phyloP scores from a whole-genome alignment of 2,113 vertebrate genomes.

The Isurus oxyrinchus region DNA sequence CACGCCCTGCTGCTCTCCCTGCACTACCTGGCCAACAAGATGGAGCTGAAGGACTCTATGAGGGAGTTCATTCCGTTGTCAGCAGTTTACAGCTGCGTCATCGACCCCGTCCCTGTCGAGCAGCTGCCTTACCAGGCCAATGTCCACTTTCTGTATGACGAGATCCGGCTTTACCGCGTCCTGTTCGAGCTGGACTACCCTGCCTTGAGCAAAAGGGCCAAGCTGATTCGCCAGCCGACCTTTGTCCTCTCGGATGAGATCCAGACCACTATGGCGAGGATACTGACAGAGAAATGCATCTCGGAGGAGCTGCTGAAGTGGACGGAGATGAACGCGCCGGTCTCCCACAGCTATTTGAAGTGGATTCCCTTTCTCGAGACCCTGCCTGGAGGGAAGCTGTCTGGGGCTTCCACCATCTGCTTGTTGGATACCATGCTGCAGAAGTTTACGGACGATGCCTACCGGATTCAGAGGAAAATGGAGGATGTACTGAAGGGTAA shows the following conservation, averaged over 20 bases:
- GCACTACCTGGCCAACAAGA: background rate
- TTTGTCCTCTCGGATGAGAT: background rate
- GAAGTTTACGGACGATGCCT: too few species aligned
- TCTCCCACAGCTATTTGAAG: background rate
- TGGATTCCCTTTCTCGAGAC: background rate
- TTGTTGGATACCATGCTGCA: too few species aligned
- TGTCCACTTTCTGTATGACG: background rate
- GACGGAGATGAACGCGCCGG: background rate
- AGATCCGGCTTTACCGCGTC: background rate
- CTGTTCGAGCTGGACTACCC: background rate
- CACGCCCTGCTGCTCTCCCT: background rate
- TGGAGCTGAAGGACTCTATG: background rate
- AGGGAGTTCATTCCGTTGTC: background rate
- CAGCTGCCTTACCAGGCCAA: background rate
- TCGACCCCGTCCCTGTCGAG: background rate
- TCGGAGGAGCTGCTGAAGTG: background rate
- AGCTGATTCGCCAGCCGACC: background rate
- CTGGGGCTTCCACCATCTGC: too few species aligned
- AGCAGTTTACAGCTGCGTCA: background rate
- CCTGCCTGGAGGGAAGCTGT: too few species aligned
- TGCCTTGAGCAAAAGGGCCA: background rate
- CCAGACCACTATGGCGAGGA: background rate
- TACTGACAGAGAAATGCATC: background rate
- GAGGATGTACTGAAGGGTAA: too few species aligned
- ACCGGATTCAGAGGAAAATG: too few species aligned